Evolutionary conservation across 1,140 invertebrate species (phyloP), one percentile per base, ranked within the genome.

Genomic region (Trichonephila inaurata): DNA sequence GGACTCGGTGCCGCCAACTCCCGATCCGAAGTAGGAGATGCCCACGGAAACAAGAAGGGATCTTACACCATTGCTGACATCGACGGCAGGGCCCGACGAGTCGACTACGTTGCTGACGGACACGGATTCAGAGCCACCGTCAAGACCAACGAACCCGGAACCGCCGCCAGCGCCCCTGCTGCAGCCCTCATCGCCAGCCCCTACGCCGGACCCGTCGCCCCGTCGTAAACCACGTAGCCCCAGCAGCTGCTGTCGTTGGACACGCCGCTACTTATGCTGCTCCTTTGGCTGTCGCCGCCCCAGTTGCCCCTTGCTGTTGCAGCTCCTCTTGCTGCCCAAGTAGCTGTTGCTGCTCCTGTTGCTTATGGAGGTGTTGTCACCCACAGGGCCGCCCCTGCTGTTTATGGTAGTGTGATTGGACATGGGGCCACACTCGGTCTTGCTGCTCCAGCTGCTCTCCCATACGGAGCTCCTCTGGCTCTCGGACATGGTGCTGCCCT

Each of bases 81-180:
- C 33, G 94, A 95, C 64, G 94, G 94, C 10, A 60, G 92, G n/a
- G 77, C 69, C 90, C 77, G 94, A 61, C 61, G 69, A 51, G 94
- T 95, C 5, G 90, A 94, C 14, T 95, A 95, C 77, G 91, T 94
- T 28, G 94, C 94, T 24, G 94, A 95, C 60, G 89, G 89, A 64
- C 77, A 95, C 33, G 94, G 94, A 61, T 51, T 51, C 51, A 3
- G 51, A 10, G 51, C 51, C 51, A 12, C 10, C 10, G 51, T 51
- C 7, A 51, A 24, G 85, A 94, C 93, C 62, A 94, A 94, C 66
- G 85, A 87, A 21, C 85, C 88, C 64, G 89, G 61, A 69, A 64
- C 61, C 24, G 85, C 82, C 8, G 82, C 82, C 82, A 83, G 82
- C 21, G 82, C 82, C 21, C 82, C 82, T 3, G 82, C 82, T 0